Evolutionary conservation across 2,888 invertebrate genomes (phyloP).

Genomic region (Tetramorium bicarinatum): DNA sequence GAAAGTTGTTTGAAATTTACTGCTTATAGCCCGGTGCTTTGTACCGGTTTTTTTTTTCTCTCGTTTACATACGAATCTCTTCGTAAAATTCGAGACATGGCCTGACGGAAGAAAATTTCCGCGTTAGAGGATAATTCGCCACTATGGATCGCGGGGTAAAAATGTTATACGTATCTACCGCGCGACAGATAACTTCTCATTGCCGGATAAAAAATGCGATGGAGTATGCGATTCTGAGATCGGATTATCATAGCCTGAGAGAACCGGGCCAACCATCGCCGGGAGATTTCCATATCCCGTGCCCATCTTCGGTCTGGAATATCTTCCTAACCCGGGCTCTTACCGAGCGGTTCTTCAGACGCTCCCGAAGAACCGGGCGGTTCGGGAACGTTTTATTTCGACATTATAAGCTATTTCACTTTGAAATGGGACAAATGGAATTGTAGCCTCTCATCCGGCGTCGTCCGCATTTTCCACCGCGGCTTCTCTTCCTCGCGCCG

Average conservation of each 20-base stretch:
- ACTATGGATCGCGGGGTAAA: neutral
- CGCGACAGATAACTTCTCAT: slow-evolving; percentile 32
- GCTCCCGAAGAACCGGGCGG: slow-evolving; percentile 71
- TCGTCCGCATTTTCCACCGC: slow-evolving; percentile 56
- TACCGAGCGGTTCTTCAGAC: slow-evolving; percentile 68
- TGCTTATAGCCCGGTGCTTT: neutral
- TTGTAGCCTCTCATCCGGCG: slow-evolving; percentile 71
- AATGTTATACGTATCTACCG: neutral
- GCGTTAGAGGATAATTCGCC: slow-evolving; percentile 6
- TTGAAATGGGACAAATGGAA: slow-evolving; percentile 82
- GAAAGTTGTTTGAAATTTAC: neutral
- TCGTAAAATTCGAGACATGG: neutral
- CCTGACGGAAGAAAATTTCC: neutral
- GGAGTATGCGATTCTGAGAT: slow-evolving; percentile 58
- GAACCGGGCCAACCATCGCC: slow-evolving; percentile 14
- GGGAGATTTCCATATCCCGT: slow-evolving; percentile 77
- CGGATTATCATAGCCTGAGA: slow-evolving; percentile 40
- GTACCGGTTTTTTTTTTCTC: neutral
- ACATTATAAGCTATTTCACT: slow-evolving; percentile 82
- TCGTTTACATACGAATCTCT: neutral
- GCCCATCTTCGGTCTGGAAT: slow-evolving; percentile 67
- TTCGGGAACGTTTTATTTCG: slow-evolving; percentile 79
- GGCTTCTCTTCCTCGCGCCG: slow-evolving; percentile 58
- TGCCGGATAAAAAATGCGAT: slow-evolving; percentile 47
- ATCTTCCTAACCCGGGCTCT: slow-evolving; percentile 46